Conservation (phyloP, 2,888 invertebrate species). For the Scaptomyza caliginosa region DNA sequence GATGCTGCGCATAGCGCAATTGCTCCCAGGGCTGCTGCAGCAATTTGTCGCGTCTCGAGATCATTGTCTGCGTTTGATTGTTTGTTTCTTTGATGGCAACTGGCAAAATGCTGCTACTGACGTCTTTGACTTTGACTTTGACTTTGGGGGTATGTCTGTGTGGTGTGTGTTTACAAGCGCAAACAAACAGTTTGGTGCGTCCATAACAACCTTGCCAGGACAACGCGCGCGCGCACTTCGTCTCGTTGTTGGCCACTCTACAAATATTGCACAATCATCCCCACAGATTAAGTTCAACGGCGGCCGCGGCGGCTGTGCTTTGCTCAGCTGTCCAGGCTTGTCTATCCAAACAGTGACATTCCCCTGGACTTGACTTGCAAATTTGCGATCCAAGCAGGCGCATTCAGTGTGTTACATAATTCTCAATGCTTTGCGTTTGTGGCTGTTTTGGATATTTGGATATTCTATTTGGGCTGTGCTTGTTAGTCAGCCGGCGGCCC, state of each 20-base stretch:
- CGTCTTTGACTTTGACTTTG: constrained; percentile 2
- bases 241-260: constrained; percentile 41
- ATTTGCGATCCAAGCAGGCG: constrained; percentile 59
- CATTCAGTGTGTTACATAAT: constrained; percentile 69
- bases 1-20: constrained; percentile 88
- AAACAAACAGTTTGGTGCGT: constrained; percentile 64
- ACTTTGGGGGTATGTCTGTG: neutral
- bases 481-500: constrained; percentile 58
- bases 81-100: constrained; percentile 5
- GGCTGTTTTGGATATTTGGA: constrained; percentile 12
- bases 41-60: constrained; percentile 89
- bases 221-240: constrained; percentile 51
- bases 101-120: constrained; percentile 14
- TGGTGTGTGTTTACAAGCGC: constrained; percentile 58
- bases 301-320: constrained; percentile 71
- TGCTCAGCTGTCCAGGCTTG: constrained; percentile 72
- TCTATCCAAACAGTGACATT: constrained; percentile 72
- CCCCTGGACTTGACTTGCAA: constrained; percentile 74
- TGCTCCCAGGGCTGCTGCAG: constrained; percentile 89
- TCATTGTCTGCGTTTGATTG: constrained; percentile 84
- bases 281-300: constrained; percentile 70
- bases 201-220: constrained; percentile 77
- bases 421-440: constrained; percentile 48
- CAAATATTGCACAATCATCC: constrained; percentile 73
- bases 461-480: constrained; percentile 44